Conservation (phyloP, 2,888 invertebrate genomes). For the Cotesia congregata region DNA sequence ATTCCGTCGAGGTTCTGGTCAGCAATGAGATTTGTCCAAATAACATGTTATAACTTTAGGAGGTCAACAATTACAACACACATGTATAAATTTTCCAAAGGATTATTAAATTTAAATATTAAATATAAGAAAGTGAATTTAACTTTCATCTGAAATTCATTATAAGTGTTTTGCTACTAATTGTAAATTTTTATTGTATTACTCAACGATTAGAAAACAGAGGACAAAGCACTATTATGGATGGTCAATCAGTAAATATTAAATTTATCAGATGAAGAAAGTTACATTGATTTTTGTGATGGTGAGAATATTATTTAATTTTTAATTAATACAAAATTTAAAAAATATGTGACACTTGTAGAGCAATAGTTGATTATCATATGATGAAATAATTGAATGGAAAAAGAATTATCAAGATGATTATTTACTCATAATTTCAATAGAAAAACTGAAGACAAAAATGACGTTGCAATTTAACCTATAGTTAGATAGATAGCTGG, state of each 20-base stretch:
- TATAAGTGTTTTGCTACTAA: too few species aligned
- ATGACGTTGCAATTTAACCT: slow-evolving; percentile 93
- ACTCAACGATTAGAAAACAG: slow-evolving; percentile 60
- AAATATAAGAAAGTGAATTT: slow-evolving; percentile 46
- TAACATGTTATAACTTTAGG: slow-evolving; percentile 94
- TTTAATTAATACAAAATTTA: background rate
- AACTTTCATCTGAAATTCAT: too few species aligned
- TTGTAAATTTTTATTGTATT: background rate
- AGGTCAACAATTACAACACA: slow-evolving; percentile 75
- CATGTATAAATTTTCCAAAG: too few species aligned
- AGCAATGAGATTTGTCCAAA: slow-evolving; percentile 94
- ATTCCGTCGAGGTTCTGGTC: slow-evolving; percentile 86
- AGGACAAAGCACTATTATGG: slow-evolving; percentile 66
- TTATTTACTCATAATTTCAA: slow-evolving; percentile 73
- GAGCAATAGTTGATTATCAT: too few species aligned
- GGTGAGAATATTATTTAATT: slow-evolving; percentile 75
- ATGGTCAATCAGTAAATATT: slow-evolving; percentile 83
- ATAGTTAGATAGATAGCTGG: slow-evolving; percentile 88
- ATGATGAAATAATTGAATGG: too few species aligned
- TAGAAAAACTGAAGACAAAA: slow-evolving; percentile 89
- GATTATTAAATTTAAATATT: slow-evolving; percentile 12
- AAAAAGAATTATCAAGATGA: slow-evolving; percentile 26
- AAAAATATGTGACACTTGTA: too few species aligned
- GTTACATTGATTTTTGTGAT: slow-evolving; percentile 98
- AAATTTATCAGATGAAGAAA: slow-evolving; percentile 98